Evolutionary conservation across 1,140 invertebrate species (phyloP).

Genomic region (Brachionus rotundiformis): DNA sequence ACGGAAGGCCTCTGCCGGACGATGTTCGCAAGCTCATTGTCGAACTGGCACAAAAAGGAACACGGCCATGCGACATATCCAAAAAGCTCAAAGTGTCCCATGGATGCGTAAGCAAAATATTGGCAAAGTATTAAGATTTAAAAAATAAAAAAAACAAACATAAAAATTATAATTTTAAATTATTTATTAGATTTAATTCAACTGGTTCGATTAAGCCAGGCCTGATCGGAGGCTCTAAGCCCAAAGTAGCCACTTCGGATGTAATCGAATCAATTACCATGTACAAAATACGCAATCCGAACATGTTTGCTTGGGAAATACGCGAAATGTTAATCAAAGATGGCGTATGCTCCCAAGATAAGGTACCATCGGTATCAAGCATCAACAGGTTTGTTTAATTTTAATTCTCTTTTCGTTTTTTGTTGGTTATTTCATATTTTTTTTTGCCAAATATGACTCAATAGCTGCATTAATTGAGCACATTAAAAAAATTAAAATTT

Average conservation of each 20-base stretch:
- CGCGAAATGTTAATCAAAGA: constrained; percentile 91
- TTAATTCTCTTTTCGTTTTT: constrained; percentile 59
- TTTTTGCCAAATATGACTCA: too few relatives aligned
- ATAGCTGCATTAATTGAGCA: too few relatives aligned
- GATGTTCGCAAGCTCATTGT: constrained; percentile 91
- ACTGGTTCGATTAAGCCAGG: constrained; percentile 97
- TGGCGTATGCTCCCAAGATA: constrained; percentile 94
- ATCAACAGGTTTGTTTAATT: constrained; percentile 83
- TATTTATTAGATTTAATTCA: constrained; percentile 82
- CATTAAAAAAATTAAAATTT: too few relatives aligned
- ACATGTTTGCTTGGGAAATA: constrained; percentile 99
- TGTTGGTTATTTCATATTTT: neutral
- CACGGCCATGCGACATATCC: constrained; percentile 89
- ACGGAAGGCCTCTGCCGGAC: constrained; percentile 91
- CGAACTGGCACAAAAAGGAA: constrained; percentile 87
- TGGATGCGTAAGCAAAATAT: constrained; percentile 92
- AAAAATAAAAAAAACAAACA: neutral
- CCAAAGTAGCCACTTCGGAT: constrained; percentile 95
- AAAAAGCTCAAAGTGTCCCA: constrained; percentile 87
- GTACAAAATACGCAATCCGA: constrained; percentile 97
- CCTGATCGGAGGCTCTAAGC: constrained; percentile 97
- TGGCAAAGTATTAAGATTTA: constrained; percentile 66
- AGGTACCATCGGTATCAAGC: constrained; percentile 95
- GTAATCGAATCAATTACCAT: constrained; percentile 97
- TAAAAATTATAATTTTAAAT: too few relatives aligned